phyloP scores from a whole-genome alignment of 2,113 vertebrate species.

The Rhinoderma darwinii region DNA sequence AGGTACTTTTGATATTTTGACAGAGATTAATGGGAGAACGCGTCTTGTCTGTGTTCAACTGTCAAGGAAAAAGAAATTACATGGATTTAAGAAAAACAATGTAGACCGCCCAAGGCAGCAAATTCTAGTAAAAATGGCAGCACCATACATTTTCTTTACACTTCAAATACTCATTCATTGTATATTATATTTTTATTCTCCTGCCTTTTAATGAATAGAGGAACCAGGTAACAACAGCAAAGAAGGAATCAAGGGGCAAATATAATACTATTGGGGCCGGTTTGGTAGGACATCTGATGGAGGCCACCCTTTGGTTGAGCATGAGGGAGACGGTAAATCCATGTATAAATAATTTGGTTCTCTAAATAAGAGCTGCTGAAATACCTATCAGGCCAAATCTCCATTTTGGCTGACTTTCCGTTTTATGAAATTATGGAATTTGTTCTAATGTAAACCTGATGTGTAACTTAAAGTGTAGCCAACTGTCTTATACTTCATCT shows the following conservation, averaged over 20 bases:
- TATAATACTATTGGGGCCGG: no score
- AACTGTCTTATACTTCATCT: neutral
- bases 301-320: neutral
- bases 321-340: neutral
- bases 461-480: conserved; percentile 3
- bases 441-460: neutral
- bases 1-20: conserved; percentile 14
- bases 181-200: neutral
- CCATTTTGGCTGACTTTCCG: neutral
- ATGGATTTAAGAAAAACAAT: neutral
- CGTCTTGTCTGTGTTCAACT: neutral
- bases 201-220: neutral
- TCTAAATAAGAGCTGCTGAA: neutral
- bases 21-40: neutral
- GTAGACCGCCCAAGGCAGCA: conserved; percentile 2
- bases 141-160: neutral
- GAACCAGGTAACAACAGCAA: neutral
- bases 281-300: neutral
- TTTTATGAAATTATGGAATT: neutral
- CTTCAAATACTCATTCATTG: neutral
- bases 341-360: neutral
- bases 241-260: neutral
- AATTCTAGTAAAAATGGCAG: neutral
- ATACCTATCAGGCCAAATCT: neutral
- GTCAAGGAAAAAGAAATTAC: neutral